Evolutionary conservation across 64 coral and sea anemone genomes (phyloP), one percentile per base, ranked within the genome.

Genomic region (Dendronephthya gigantea): DNA sequence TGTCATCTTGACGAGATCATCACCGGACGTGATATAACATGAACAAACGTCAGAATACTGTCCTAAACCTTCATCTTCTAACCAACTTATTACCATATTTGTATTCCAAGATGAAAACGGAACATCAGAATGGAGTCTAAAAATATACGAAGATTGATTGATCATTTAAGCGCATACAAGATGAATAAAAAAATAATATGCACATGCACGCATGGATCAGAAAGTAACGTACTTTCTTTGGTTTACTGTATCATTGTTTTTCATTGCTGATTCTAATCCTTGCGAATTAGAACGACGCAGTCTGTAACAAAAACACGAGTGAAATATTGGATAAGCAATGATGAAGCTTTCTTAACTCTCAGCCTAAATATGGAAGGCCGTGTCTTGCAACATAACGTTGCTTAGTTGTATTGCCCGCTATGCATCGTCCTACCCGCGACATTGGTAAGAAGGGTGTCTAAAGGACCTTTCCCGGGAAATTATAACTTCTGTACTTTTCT

Each of bases 11-110:
- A 97, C 52, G 3, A 97, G 84, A 35, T 97, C 94, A 48, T 97
- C 89, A 7, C 94, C 94, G 89, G 88, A 91, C 13, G 72, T 87
- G 37, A 97, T 83, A 19, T 74, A 39, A 12, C 49, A 85, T 25
- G 84, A 74, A 83, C 94, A 97, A 10, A 55, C 56, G 31, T 83
- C 87, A 11, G 92, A 41, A 19, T 97, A 97, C 11, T 86, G 85
- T 7, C 91, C 94, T 15, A 97, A 45, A 39, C 94, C 91, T 59
- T 93, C 91, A n/a, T 96, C 95, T 85, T 93, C 95, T 9, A 98
- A 81, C 95, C 95, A 98, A 31, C 91, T 98, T 49, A 93, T 25
- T 27, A 98, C 85, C 95, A 98, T 98, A 50, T 98, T 85, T 40
- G 87, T 59, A 82, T 69, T 91, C 95, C 95, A 98, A 29, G 89